These are phyloP conservation scores for Ormyrus nitidulus DNA, from an alignment of 2,888 invertebrate genomes.

Conservation along the genomic window DNA sequence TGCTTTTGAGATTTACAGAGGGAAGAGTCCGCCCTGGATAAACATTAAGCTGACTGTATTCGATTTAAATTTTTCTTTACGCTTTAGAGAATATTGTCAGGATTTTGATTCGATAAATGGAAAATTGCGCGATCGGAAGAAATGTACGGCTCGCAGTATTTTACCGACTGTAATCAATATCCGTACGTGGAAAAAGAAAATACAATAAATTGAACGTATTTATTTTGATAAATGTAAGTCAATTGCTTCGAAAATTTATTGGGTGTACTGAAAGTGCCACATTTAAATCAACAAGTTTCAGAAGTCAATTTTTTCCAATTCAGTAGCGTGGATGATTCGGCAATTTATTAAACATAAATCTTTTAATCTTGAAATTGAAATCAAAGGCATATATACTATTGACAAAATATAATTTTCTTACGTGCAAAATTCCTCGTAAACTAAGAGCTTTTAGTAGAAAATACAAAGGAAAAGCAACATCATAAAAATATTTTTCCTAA, in stretches of 20 bases:
- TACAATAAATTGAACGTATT: background rate
- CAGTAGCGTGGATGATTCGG: background rate
- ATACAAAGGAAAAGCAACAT: too few species aligned
- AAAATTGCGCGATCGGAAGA: background rate
- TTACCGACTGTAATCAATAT: background rate
- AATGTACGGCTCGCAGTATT: background rate
- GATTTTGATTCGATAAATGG: too few species aligned
- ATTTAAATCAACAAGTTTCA: background rate
- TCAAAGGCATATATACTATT: too few species aligned
- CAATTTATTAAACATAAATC: constrained; percentile 25
- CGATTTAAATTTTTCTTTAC: too few species aligned
- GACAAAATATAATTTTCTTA: too few species aligned
- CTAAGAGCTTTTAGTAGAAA: too few species aligned
- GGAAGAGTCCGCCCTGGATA: background rate
- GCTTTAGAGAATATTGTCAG: too few species aligned
- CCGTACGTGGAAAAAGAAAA: background rate
- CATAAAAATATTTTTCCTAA: too few species aligned
- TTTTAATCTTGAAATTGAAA: background rate
- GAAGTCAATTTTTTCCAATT: constrained; percentile 32
- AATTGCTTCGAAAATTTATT: constrained; percentile 37
- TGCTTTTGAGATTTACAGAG: background rate
- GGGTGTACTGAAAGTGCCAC: background rate
- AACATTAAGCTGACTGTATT: too few species aligned
- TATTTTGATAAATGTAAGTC: constrained; percentile 20
- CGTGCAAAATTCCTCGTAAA: too few species aligned